Percentiles rank a stretch among this genome's conserved stretches.
Conservation (phyloP, 2,888 invertebrate genomes). For the Chymomyza amoena region DNA sequence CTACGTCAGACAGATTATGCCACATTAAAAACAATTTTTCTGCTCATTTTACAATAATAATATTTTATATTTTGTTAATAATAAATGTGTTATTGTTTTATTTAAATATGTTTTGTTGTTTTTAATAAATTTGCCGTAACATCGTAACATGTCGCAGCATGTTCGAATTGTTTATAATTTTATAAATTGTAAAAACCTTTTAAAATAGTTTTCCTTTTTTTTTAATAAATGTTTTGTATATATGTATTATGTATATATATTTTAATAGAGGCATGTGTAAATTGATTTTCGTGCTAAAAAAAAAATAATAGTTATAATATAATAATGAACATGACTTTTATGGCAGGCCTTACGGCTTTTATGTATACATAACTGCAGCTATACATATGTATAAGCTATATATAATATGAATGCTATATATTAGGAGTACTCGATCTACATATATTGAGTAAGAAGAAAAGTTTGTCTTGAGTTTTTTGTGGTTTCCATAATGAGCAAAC, state of each 20-base stretch:
- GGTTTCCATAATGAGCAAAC: slow-evolving; percentile 30
- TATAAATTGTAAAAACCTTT: slow-evolving; percentile 24
- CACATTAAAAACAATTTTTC: not conserved
- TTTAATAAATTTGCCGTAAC: slow-evolving; percentile 24
- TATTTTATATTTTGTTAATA: not conserved
- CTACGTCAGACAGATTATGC: too few relatives aligned
- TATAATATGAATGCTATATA: not conserved
- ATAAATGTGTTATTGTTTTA: not conserved
- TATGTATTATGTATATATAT: not conserved
- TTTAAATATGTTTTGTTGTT: not conserved
- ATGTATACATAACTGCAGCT: slow-evolving; percentile 6
- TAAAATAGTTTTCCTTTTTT: slow-evolving; percentile 12
- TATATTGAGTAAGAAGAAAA: slow-evolving; percentile 2
- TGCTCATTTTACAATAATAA: not conserved
- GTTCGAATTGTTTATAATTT: slow-evolving; percentile 22
- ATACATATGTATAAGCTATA: not conserved
- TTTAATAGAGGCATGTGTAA: not conserved
- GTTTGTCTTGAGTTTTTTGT: slow-evolving; percentile 8
- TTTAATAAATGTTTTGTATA: slow-evolving; percentile 5
- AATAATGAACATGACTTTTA: slow-evolving; percentile 54
- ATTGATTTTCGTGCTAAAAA: slow-evolving; percentile 37
- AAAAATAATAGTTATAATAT: slow-evolving; percentile 24
- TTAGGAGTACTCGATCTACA: not conserved
- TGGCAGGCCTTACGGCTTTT: slow-evolving; percentile 38
- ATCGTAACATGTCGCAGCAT: too few relatives aligned